Conservation (phyloP, 1,140 invertebrate species). For the Trachelipus rathkii region DNA sequence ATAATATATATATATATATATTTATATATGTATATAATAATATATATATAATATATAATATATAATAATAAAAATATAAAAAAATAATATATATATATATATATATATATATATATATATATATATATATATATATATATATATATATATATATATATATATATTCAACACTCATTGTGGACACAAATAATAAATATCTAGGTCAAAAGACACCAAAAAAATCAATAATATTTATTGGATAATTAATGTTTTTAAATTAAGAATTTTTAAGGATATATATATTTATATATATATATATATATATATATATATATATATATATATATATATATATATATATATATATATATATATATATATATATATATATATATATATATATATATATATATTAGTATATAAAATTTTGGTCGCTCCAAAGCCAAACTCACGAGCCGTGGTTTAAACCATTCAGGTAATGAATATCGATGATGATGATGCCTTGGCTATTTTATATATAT, state of each 20-base stretch:
- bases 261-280: background rate
- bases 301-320: conserved; percentile 11
- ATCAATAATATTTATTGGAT: no score
- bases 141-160: background rate
- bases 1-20: no score
- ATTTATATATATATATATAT: conserved; percentile 3
- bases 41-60: no score
- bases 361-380: conserved; percentile 13
- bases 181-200: no score
- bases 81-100: background rate
- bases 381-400: background rate
- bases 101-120: background rate
- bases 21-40: no score
- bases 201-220: no score
- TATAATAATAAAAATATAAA: background rate
- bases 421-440: no score
- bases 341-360: conserved; percentile 6
- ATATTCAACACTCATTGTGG: no score
- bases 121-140: background rate
- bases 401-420: background rate
- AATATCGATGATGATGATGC: no score
- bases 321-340: conserved; percentile 13
- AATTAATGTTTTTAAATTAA: no score
- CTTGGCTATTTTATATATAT: no score
- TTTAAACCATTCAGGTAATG: no score